These are phyloP conservation scores for Parazoanthus atlanticus DNA, from an alignment of 92 coral and sea anemone genomes.

Conservation along the genomic window DNA sequence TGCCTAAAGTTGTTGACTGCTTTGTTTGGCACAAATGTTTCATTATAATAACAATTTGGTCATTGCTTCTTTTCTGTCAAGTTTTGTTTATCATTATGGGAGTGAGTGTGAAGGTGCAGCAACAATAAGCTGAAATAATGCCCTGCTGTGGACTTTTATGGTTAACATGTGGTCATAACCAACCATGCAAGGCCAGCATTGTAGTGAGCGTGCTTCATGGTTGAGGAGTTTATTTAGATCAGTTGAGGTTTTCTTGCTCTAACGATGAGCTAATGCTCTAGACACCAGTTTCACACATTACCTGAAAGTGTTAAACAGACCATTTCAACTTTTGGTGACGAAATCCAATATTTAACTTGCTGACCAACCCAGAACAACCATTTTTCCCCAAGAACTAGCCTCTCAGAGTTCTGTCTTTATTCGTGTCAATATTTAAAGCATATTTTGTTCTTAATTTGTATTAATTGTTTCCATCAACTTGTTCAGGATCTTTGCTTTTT, in stretches of 20 bases:
- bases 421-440: too few species aligned
- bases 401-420: too few species aligned
- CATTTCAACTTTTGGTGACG: not conserved
- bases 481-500: not conserved
- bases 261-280: not conserved
- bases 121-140: not conserved
- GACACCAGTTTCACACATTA: not conserved
- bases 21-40: not conserved
- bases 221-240: not conserved
- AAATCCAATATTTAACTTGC: too few species aligned
- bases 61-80: not conserved
- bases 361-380: too few species aligned
- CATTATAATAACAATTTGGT: not conserved
- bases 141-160: constrained; percentile 14
- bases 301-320: too few species aligned
- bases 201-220: not conserved
- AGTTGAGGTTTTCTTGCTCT: not conserved
- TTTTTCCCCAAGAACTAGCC: too few species aligned
- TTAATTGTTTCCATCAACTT: not conserved
- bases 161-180: constrained; percentile 22
- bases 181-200: constrained; percentile 10
- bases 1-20: not conserved
- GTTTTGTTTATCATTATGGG: constrained; percentile 14
- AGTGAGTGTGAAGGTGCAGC: not conserved
- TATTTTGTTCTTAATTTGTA: too few species aligned